Percentiles rank a stretch among this genome's conserved stretches.
These are phyloP conservation scores for Tinamus guttatus DNA, from an alignment of 2,113 vertebrate species.

Conservation along the genomic window DNA sequence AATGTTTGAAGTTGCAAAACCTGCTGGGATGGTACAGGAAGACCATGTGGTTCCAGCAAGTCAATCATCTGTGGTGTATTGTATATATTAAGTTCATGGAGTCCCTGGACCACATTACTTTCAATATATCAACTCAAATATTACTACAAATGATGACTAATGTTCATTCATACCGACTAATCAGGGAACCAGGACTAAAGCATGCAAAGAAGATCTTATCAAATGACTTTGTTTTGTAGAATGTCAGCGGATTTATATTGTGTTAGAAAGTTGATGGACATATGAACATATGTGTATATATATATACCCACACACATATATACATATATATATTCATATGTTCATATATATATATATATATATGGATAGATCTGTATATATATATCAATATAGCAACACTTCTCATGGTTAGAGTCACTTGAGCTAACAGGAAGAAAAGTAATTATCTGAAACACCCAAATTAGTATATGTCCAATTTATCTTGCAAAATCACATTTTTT, in stretches of 20 bases:
- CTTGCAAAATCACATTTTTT: not conserved
- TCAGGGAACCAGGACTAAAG: not conserved
- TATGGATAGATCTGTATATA: not conserved
- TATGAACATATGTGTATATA: not conserved
- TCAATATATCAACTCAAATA: not conserved
- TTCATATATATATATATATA: not conserved
- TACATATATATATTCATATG: no score
- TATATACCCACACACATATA: no score
- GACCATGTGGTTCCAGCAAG: not conserved
- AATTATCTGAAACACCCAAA: not conserved
- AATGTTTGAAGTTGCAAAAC: not conserved
- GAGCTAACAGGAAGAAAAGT: not conserved
- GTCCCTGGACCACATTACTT: not conserved
- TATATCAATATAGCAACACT: not conserved
- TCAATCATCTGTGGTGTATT: not conserved
- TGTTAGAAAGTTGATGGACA: not conserved
- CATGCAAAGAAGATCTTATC: not conserved
- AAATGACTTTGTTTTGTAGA: not conserved
- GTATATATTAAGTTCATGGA: not conserved
- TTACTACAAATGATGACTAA: not conserved
- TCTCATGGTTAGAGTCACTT: not conserved
- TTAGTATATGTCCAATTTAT: not conserved
- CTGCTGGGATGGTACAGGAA: not conserved
- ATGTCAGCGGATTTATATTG: not conserved
- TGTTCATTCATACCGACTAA: not conserved